Evolutionary conservation across 37 sponge, comb jelly and placozoan genomes (phyloP), one percentile per base, ranked within the genome.

Genomic region (Petrosia ficiformis): DNA sequence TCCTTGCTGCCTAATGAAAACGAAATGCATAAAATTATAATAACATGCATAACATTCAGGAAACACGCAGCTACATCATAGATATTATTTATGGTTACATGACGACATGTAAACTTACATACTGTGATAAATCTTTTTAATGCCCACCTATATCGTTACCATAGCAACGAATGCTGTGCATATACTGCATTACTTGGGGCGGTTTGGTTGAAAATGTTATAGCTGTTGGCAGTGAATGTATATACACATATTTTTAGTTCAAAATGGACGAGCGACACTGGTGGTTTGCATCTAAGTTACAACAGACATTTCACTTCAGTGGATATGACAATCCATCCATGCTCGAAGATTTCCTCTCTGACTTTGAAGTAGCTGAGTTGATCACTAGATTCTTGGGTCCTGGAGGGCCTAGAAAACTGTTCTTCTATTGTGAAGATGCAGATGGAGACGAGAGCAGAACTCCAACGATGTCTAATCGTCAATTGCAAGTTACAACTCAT

Each of bases 241-340:
- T n/a, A n/a, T n/a, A n/a, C n/a, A n/a, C n/a, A n/a, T n/a, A n/a
- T n/a, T n/a, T n/a, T n/a, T n/a, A n/a, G n/a, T n/a, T 40, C 26
- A 34, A 25, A 2, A 96, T 96, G 97, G 97, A 96, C 32, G 94
- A 96, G 57, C 70, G 94, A n/a, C 82, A 87, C 28, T 93, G 84
- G 88, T 96, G 97, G 97, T 96, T 96, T 81, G 97, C 97, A 31
- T 77, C 87, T 63, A 93, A 93, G 80, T 84, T 96, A n/a, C 97
- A 96, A 68, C 94, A 89, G 48, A 84, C 94, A 34, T 96, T 93
- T 64, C 87, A 82, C 60, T 89, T 96, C 77, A 94, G 94, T 24
- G 90, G 88, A 25, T 92, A 86, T 58, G 97, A 96, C 73, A 90
- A 86, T 40, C 97, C 97, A 10, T 93, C 93, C 3, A 72, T 93